Percentiles rank a stretch among this genome's conserved stretches.
Evolutionary conservation across 1,140 invertebrate genomes (phyloP).

Genomic region (Mylabris phalerata): DNA sequence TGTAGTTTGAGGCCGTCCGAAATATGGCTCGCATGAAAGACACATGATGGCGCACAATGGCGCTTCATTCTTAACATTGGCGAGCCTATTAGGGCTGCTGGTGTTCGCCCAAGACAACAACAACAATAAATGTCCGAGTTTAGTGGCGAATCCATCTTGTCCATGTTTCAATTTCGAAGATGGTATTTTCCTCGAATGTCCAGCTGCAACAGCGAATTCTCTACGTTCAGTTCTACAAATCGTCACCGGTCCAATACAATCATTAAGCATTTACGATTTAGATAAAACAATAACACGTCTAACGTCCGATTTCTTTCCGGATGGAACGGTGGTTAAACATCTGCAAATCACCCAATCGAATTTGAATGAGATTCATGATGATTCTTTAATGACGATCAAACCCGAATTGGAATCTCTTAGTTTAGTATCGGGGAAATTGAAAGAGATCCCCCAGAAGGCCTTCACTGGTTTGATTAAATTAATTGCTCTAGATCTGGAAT

Average conservation of each 20-base stretch:
- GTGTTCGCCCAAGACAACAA: conserved; percentile 23
- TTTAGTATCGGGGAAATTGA: conserved; percentile 71
- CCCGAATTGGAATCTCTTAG: conserved; percentile 72
- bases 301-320: conserved; percentile 62
- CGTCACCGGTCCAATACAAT: conserved; percentile 64
- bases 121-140: conserved; percentile 52
- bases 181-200: conserved; percentile 83
- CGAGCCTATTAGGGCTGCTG: conserved; percentile 18
- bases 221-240: conserved; percentile 45
- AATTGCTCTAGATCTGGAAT: conserved; percentile 73
- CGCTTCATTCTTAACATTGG: conserved; percentile 23
- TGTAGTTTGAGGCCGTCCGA: not conserved
- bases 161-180: conserved; percentile 88
- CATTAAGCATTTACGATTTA: conserved; percentile 78
- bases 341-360: conserved; percentile 78
- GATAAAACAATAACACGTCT: conserved; percentile 67
- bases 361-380: conserved; percentile 65
- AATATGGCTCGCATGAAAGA: conserved; percentile 13
- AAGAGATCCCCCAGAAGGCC: conserved; percentile 73
- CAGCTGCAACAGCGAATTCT: conserved; percentile 57
- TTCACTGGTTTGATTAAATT: conserved; percentile 65
- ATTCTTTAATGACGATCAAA: conserved; percentile 64
- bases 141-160: conserved; percentile 67
- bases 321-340: conserved; percentile 64
- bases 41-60: conserved; percentile 32